phyloP scores from a whole-genome alignment of 37 sponge, comb jelly and placozoan species.

The Aplysina aerophoba region DNA sequence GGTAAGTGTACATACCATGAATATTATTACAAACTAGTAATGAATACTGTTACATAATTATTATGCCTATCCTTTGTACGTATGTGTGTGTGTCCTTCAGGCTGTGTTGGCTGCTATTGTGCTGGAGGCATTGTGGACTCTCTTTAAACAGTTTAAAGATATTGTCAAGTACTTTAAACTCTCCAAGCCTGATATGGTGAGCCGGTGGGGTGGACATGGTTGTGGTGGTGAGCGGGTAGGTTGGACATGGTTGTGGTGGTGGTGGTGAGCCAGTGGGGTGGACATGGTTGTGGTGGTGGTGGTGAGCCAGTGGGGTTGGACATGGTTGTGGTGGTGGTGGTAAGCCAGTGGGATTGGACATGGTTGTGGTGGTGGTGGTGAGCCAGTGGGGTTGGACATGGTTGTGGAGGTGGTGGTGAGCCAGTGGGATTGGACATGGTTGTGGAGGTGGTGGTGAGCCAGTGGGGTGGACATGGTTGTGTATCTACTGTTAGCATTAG shows the following conservation, averaged over 20 bases:
- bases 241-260: slow-evolving; percentile 57
- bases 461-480: too few species aligned
- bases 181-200: slow-evolving; percentile 51
- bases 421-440: too few species aligned
- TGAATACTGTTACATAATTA: background rate
- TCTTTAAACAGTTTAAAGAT: slow-evolving; percentile 74
- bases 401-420: background rate
- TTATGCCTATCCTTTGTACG: background rate
- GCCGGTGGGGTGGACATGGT: background rate
- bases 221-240: slow-evolving; percentile 62
- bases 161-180: slow-evolving; percentile 60
- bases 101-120: slow-evolving; percentile 81
- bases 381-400: background rate
- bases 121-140: slow-evolving; percentile 69
- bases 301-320: too few species aligned
- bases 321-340: too few species aligned
- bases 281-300: slow-evolving; percentile 66
- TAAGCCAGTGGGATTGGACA: background rate
- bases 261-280: slow-evolving; percentile 63
- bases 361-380: background rate
- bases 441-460: too few species aligned
- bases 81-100: slow-evolving; percentile 40
- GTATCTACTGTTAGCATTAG: too few species aligned
- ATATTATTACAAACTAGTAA: too few species aligned
- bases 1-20: slow-evolving; percentile 35